Base-by-base conservation (phyloP, 2,797 vertebrate species). In the Smutsia temminckii region DNA sequence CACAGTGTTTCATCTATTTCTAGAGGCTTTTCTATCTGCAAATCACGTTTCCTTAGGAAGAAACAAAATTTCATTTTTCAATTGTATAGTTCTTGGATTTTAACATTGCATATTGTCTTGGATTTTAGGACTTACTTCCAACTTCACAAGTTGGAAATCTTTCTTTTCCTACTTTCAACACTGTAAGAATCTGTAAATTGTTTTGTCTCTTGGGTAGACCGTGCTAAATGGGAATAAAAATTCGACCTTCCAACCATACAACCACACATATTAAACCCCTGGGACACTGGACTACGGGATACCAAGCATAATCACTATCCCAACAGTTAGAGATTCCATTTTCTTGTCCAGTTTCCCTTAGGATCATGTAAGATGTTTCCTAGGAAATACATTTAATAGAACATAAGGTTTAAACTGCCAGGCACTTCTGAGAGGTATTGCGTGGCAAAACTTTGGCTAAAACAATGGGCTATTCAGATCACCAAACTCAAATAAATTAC, bases 271-370 rank as follows among this genome's bases (percentile, higher is more conserved):
- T 46, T 37, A 5, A 77, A 59, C 46, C 71, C 51, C 25, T 84
- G 32, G 29, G 46, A 93, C 51, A 53, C 59, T 68, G 9, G 29
- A 63, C 72, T 66, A 53, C 53, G 55, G 37, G n/a, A 32, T 61
- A 34, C n/a, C 81, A 77, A 29, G 3, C 55, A 49, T 94, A 63
- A 92, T 71, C 63, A 80, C 53, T 66, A 37, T 27, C 63, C 69
- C 59, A 75, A 59, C 29, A 4, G 46, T 91, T 71, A 71, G 37
- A 80, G 25, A 84, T 53, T 89, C 64, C 40, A 85, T 85, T 93
- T 92, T 89, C 40, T 86, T 89, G 17, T 72, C 78, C 74, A 91
- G 32, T 93, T 93, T 93, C 89, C 57, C 66, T 89, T 75, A 85
- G 51, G 42, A 83, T 83, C 32, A 63, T 5, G 20, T 34, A 89